phyloP scores from a whole-genome alignment of 2,797 vertebrate genomes.

The Argya squamiceps region DNA sequence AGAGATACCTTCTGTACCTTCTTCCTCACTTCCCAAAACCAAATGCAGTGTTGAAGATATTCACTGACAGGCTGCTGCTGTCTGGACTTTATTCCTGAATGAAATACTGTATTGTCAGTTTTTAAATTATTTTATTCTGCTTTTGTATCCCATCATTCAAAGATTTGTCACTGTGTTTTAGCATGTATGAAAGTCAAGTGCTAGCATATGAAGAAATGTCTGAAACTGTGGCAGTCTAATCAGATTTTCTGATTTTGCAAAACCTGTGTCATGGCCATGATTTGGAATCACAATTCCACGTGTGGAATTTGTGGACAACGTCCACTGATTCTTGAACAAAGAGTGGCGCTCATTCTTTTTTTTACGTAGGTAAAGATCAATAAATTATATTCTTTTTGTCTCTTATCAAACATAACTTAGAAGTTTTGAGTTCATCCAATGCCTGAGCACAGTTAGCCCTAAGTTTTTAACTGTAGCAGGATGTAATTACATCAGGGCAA shows the following conservation, averaged over 20 bases:
- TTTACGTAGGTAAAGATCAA: background rate
- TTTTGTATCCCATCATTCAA: background rate
- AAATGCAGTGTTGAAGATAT: background rate
- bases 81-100: background rate
- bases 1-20: conserved; percentile 4
- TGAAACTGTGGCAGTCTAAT: background rate
- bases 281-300: no score
- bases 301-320: background rate
- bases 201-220: background rate
- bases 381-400: background rate
- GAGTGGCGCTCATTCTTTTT: background rate
- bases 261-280: background rate
- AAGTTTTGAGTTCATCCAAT: background rate
- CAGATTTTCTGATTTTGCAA: background rate
- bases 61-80: background rate
- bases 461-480: background rate
- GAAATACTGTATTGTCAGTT: background rate
- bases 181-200: background rate
- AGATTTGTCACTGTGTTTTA: background rate
- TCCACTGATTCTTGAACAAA: background rate
- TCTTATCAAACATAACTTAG: background rate
- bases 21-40: background rate
- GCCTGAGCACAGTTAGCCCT: background rate
- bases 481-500: conserved; percentile 46
- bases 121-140: background rate